Conservation (phyloP, 1,140 invertebrate genomes). For the Pogonus chalceus region DNA sequence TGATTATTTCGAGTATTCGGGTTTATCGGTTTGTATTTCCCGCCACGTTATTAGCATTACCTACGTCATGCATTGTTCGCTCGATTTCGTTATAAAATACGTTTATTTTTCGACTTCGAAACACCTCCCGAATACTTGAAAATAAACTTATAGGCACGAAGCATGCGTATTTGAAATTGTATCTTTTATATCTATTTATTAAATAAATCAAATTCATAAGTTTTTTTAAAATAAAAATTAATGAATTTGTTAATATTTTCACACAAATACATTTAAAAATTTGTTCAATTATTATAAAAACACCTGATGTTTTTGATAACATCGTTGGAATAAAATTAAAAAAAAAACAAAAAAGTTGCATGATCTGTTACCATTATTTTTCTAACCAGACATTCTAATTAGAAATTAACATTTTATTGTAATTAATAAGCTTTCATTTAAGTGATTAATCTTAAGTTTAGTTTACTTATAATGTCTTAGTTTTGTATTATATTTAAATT, state of each 20-base stretch:
- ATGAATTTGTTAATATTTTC: too few species aligned
- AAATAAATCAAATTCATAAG: too few species aligned
- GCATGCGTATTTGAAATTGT: constrained; percentile 42
- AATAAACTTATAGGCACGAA: constrained; percentile 40
- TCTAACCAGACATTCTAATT: not conserved
- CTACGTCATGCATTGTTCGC: constrained; percentile 17
- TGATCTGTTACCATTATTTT: not conserved
- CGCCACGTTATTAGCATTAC: not conserved
- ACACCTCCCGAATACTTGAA: not conserved
- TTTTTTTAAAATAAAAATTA: too few species aligned
- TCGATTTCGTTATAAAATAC: constrained; percentile 3
- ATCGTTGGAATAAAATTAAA: not conserved
- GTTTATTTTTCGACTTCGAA: not conserved
- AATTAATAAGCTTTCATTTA: not conserved
- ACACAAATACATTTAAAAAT: too few species aligned
- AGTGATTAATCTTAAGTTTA: not conserved
- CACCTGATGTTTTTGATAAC: not conserved
- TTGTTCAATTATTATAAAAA: too few species aligned
- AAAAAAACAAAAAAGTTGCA: not conserved
- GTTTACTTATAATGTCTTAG: too few species aligned
- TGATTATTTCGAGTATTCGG: not conserved
- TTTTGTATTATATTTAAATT: too few species aligned
- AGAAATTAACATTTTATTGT: constrained; percentile 2
- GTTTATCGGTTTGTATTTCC: not conserved
- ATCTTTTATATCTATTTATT: too few species aligned